Base-by-base conservation (phyloP, 1,140 invertebrate genomes). In the Cotesia vestalis region DNA sequence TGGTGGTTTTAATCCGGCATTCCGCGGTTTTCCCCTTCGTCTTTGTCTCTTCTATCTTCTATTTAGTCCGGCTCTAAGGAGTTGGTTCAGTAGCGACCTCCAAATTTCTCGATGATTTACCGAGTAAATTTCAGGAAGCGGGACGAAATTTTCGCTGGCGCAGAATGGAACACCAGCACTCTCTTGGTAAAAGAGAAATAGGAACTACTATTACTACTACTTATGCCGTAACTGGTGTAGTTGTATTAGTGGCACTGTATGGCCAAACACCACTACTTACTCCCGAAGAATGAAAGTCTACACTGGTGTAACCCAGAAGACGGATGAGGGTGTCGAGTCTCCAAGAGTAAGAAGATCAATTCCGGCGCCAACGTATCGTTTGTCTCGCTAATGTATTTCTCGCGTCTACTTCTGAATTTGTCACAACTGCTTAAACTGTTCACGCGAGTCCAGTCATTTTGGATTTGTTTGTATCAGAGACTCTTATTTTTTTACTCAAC, bases 61-160 rank as follows among this genome's bases (percentile, higher is more conserved):
- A 62, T 36, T 62, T 38, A 9, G 5, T 14, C 8, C 9, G 4
- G 17, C 14, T 68, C 57, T 27, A 27, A 36, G 27, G 17, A 35
- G 8, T 36, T 12, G 9, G 1, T 27, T 27, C 27, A 27, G 27
- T 52, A 20, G 63, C 51, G 68, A 69, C 59, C 68, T 62, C 68
- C 57, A 69, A 69, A 61, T 61, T 69, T 40, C 35, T 36, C 36
- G 35, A 69, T 69, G 68, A 69, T 69, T 69, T 69, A 69, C 46
- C 17, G 59, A 51, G 3, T 8, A 36, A 61, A 61, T 69, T 61
- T 59, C 68, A 69, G 12, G 20, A 35, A 40, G 27, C 63, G 35
- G 63, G 12, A 27, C 38, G 51, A 52, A 66, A 66, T 17, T 66
- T 52, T 27, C 38, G 14, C 38, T 12, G n/a, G 40, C 52, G 52